phyloP scores from a whole-genome alignment of 1,140 invertebrate genomes.

The roundworm (Caenorhabditis elegans) region DNA sequence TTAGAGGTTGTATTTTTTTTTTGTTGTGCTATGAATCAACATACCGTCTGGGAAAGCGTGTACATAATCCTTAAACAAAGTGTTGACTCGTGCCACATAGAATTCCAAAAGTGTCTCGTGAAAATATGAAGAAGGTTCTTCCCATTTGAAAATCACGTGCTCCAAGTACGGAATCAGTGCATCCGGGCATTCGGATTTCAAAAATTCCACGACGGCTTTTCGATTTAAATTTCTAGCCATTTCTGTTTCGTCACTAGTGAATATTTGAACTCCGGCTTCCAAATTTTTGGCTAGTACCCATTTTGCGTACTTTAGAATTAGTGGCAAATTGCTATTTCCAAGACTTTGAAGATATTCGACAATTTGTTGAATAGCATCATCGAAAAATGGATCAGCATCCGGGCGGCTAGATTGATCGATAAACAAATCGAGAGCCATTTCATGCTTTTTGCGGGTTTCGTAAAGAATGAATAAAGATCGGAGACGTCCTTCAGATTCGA shows the following conservation, averaged over 20 bases:
- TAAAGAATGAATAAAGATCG: constrained; percentile 41
- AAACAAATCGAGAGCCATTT: constrained; percentile 34
- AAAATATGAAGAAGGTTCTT: constrained; percentile 20
- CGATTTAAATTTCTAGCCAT: constrained; percentile 35
- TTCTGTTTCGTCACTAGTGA: constrained; percentile 40
- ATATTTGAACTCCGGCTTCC: constrained; percentile 40
- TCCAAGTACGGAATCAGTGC: constrained; percentile 42
- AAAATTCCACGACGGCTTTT: constrained; percentile 33
- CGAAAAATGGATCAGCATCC: constrained; percentile 38
- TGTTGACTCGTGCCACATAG: constrained; percentile 33
- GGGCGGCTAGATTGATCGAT: constrained; percentile 2
- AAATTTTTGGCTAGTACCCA: constrained; percentile 14
- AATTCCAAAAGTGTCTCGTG: constrained; percentile 40
- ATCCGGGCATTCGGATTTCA: constrained; percentile 7
- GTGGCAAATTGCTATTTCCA: constrained; percentile 35
- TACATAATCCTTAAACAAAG: constrained; percentile 34
- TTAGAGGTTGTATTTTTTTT: background rate
- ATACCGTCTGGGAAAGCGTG: constrained; percentile 45
- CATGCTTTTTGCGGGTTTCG: constrained; percentile 35
- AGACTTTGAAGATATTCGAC: constrained; percentile 42
- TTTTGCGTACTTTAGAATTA: constrained; percentile 38
- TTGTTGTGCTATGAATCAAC: background rate
- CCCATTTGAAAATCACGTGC: constrained; percentile 45
- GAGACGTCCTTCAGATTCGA: constrained; percentile 18
- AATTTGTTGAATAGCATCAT: background rate